These are phyloP conservation scores for Parapristionchus giblindavisi DNA, from an alignment of 2,888 invertebrate species.

Conservation along the genomic window DNA sequence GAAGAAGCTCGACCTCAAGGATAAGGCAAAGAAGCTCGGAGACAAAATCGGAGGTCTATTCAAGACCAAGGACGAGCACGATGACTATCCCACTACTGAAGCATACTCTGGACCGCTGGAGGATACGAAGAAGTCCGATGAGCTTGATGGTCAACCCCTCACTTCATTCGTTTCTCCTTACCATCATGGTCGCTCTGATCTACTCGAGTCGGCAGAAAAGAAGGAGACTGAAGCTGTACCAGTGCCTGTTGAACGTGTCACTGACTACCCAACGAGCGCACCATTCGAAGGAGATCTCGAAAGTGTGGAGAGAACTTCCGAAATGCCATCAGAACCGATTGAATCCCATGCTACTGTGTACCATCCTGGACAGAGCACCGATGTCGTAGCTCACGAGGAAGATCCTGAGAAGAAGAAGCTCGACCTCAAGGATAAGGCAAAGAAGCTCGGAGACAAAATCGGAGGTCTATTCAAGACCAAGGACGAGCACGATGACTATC, in stretches of 20 bases:
- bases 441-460: conserved; percentile 9
- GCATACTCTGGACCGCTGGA: not conserved
- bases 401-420: conserved; percentile 21
- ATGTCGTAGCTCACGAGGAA: not conserved
- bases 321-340: not conserved
- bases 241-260: not conserved
- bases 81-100: conserved; percentile 1
- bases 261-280: conserved; percentile 18
- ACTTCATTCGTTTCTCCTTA: conserved; percentile 12
- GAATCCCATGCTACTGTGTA: conserved; percentile 2
- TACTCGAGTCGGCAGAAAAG: not conserved
- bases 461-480: conserved; percentile 14
- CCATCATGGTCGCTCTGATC: not conserved
- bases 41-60: conserved; percentile 19
- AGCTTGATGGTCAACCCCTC: conserved; percentile 2
- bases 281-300: conserved; percentile 23
- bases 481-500: conserved; percentile 18
- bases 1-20: conserved; percentile 21
- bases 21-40: conserved; percentile 18
- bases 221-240: not conserved
- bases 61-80: conserved; percentile 9
- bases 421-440: conserved; percentile 23
- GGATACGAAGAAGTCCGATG: not conserved
- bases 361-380: conserved; percentile 11
- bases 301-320: not conserved